phyloP scores from a whole-genome alignment of 2,888 invertebrate genomes.

The Mythimna lalbum region DNA sequence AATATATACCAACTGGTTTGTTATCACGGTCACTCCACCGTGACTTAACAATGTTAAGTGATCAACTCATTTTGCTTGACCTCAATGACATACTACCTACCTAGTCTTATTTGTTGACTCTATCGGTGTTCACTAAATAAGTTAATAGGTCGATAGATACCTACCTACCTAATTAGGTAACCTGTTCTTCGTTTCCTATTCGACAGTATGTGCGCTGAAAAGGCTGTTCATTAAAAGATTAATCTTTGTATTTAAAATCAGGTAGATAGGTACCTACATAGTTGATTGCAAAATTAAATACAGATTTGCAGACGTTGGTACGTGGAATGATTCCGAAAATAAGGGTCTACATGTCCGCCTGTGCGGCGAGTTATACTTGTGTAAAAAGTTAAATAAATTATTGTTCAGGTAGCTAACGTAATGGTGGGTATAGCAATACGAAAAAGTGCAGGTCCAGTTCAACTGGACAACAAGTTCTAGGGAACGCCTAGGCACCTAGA shows the following conservation, averaged over 20 bases:
- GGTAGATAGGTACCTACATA: no score
- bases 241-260: no score
- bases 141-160: not conserved
- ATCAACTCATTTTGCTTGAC: not conserved
- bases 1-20: not conserved
- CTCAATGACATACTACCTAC: not conserved
- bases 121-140: not conserved
- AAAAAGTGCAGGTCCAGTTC: not conserved
- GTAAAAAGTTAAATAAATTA: no score
- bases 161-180: no score
- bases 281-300: no score
- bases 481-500: not conserved
- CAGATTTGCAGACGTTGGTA: no score
- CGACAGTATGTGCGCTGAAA: no score
- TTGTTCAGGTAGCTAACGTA: not conserved
- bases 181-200: no score
- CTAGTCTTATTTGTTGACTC: not conserved
- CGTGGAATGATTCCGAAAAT: no score
- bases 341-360: no score
- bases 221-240: no score
- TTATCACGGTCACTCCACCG: not conserved
- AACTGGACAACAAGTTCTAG: not conserved
- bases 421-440: not conserved
- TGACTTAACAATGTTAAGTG: slow-evolving; percentile 3
- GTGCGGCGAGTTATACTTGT: no score